These are phyloP conservation scores for Paedocypris micromegethes DNA, from an alignment of 2,797 vertebrate genomes.

Conservation along the genomic window DNA sequence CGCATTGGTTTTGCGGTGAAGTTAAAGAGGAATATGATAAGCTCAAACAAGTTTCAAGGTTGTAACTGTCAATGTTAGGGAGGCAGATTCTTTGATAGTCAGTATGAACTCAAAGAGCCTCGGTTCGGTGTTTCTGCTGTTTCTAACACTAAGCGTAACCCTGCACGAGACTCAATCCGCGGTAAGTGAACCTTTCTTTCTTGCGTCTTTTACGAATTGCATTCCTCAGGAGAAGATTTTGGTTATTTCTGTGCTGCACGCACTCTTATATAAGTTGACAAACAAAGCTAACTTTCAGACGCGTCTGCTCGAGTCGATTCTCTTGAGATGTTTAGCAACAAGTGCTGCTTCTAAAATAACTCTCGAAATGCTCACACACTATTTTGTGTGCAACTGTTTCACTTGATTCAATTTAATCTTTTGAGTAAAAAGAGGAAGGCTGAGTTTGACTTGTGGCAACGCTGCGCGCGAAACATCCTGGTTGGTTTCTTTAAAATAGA, in stretches of 20 bases:
- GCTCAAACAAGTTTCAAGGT: slow-evolving; percentile 33
- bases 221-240: neutral
- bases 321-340: slow-evolving; percentile 2
- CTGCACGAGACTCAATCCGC: slow-evolving; percentile 60
- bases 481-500: neutral
- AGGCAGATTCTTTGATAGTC: slow-evolving; percentile 60
- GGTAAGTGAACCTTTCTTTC: slow-evolving; percentile 61
- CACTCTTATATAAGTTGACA: neutral
- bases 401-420: no score
- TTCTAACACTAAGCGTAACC: slow-evolving; percentile 59
- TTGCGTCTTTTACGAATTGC: slow-evolving; percentile 2
- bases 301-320: neutral
- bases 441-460: no score
- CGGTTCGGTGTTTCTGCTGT: slow-evolving; percentile 56
- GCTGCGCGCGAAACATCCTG: no score
- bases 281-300: no score
- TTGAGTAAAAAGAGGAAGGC: no score
- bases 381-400: no score
- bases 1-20: slow-evolving; percentile 20
- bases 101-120: slow-evolving; percentile 55
- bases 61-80: slow-evolving; percentile 55
- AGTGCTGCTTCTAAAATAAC: neutral
- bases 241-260: neutral
- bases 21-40: slow-evolving; percentile 52
- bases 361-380: no score